These are phyloP conservation scores for Rhyacichthys aspro DNA, from an alignment of 2,797 vertebrate genomes.

Conservation along the genomic window DNA sequence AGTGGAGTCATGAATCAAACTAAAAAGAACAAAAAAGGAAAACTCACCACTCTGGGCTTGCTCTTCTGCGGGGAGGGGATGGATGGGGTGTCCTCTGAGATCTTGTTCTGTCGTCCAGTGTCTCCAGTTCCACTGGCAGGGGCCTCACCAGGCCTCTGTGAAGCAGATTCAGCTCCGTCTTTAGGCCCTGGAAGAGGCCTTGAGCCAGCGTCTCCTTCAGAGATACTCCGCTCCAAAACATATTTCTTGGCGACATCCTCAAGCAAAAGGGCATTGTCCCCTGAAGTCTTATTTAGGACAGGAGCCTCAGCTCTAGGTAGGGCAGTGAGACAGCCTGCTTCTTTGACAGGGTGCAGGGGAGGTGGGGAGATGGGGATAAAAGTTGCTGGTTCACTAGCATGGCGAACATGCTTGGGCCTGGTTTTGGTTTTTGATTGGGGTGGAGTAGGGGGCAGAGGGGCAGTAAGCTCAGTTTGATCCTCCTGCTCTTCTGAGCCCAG, in stretches of 20 bases:
- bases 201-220: constrained; percentile 65
- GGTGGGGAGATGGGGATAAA: constrained; percentile 86
- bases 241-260: constrained; percentile 91
- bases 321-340: constrained; percentile 37
- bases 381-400: constrained; percentile 88
- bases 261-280: constrained; percentile 81
- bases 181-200: constrained; percentile 43
- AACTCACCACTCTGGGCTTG: constrained; percentile 96
- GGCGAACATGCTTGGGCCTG: constrained; percentile 86
- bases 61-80: constrained; percentile 68
- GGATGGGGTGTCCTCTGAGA: constrained; percentile 72
- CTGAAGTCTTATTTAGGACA: constrained; percentile 60
- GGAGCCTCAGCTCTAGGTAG: constrained; percentile 51
- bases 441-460: constrained; percentile 44
- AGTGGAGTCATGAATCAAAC: constrained; percentile 7
- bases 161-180: constrained; percentile 52
- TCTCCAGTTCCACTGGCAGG: constrained; percentile 72
- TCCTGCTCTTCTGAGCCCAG: constrained; percentile 52
- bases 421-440: constrained; percentile 57
- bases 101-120: constrained; percentile 73
- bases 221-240: constrained; percentile 81
- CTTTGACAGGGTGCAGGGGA: constrained; percentile 65
- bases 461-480: constrained; percentile 26
- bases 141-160: constrained; percentile 75
- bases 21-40: not conserved